These are phyloP conservation scores for Anthoptus insignis DNA, from an alignment of 2,888 invertebrate species.

Conservation along the genomic window DNA sequence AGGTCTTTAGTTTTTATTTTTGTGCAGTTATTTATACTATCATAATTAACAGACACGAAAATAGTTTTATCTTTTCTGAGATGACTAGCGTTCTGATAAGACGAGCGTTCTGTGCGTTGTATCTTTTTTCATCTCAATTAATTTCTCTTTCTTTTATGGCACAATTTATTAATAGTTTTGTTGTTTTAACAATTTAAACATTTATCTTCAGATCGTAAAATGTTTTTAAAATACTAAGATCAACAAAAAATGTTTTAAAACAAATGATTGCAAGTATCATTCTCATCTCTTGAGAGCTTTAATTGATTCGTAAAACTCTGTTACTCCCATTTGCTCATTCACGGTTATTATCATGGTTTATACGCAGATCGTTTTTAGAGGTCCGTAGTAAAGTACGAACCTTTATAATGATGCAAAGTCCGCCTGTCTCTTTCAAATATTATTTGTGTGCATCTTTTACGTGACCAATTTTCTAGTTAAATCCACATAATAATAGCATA, in stretches of 20 bases:
- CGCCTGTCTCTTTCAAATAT: too few species aligned
- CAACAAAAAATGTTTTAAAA: not conserved
- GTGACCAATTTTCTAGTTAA: too few species aligned
- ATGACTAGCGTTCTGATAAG: slow-evolving; percentile 24
- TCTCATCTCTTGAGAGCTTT: not conserved
- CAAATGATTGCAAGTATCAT: not conserved
- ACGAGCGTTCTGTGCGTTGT: slow-evolving; percentile 2
- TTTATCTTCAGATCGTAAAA: slow-evolving; percentile 1
- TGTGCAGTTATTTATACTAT: slow-evolving; percentile 12
- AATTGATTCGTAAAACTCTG: not conserved
- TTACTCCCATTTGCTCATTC: not conserved
- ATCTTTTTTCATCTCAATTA: slow-evolving; percentile 12
- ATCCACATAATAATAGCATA: too few species aligned
- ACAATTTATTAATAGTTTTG: not conserved
- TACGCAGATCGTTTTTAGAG: too few species aligned
- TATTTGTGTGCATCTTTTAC: too few species aligned
- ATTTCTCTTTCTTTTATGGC: slow-evolving; percentile 7
- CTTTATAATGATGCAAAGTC: too few species aligned
- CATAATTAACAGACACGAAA: slow-evolving; percentile 24
- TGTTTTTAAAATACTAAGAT: not conserved
- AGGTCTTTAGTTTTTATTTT: slow-evolving; percentile 18
- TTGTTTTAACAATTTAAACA: slow-evolving; percentile 13
- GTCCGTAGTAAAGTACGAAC: too few species aligned
- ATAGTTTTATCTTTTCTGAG: slow-evolving; percentile 23
- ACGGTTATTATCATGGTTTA: not conserved